Percentiles rank a stretch among this genome's conserved stretches.
Conservation (phyloP, 2,888 invertebrate genomes). For the Chydorus sphaericus region DNA sequence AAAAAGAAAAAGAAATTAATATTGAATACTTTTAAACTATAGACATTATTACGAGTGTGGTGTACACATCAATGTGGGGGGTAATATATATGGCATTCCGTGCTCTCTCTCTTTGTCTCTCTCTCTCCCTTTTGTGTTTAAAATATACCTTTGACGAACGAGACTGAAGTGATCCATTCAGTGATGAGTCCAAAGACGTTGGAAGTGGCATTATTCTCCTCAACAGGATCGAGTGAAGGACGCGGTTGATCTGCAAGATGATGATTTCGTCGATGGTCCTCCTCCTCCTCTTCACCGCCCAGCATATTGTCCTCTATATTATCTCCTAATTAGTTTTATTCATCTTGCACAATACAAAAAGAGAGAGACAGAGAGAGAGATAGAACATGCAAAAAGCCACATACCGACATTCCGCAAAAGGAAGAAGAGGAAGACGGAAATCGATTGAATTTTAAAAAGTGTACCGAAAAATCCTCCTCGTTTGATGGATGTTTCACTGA, state of each 20-base stretch:
- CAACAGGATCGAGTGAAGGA: too few relatives aligned
- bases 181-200: conserved; percentile 46
- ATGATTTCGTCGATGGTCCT: too few relatives aligned
- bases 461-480: conserved; percentile 9
- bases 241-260: too few relatives aligned
- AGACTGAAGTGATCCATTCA: conserved; percentile 53
- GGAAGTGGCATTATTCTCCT: too few relatives aligned
- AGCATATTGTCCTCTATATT: conserved; percentile 33
- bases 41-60: not conserved
- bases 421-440: not conserved
- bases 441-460: not conserved
- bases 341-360: conserved; percentile 20
- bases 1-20: conserved; percentile 12
- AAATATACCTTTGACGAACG: conserved; percentile 45
- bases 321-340: conserved; percentile 36
- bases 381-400: too few relatives aligned
- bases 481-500: not conserved
- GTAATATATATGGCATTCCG: not conserved
- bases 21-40: not conserved
- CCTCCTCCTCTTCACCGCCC: too few relatives aligned
- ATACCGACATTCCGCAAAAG: too few relatives aligned
- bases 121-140: not conserved
- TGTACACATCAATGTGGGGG: not conserved
- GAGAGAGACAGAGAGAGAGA: not conserved
- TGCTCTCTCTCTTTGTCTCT: not conserved